phyloP scores from a whole-genome alignment of 2,888 invertebrate species.

The Scaptomyza tumidula region DNA sequence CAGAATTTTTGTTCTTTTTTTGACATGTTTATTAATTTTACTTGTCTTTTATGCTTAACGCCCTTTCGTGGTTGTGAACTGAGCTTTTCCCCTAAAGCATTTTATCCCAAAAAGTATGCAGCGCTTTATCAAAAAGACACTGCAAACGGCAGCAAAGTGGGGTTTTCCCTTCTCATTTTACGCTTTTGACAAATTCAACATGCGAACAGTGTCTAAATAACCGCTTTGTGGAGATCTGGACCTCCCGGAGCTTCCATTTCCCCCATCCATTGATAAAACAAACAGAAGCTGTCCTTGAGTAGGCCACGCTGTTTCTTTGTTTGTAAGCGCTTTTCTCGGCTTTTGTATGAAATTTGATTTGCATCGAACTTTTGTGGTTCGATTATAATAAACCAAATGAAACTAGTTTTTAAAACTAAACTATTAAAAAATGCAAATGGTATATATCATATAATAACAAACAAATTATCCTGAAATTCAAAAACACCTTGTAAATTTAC shows the following conservation, averaged over 20 bases:
- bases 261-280: constrained; percentile 5
- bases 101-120: constrained; percentile 59
- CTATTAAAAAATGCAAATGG: background rate
- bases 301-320: constrained; percentile 1
- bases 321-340: background rate
- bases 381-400: too few relatives aligned
- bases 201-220: constrained; percentile 22
- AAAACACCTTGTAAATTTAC: background rate
- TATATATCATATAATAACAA: background rate
- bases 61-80: constrained; percentile 19
- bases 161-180: background rate
- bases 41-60: constrained; percentile 34
- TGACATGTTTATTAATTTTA: constrained; percentile 66
- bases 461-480: background rate
- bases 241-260: too few relatives aligned
- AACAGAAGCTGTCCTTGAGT: constrained; percentile 20
- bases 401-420: too few relatives aligned
- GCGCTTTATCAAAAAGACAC: constrained; percentile 40
- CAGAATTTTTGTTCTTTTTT: background rate
- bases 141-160: constrained; percentile 16
- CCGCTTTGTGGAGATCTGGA: background rate
- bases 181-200: constrained; percentile 33
- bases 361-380: background rate
- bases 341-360: constrained; percentile 5
- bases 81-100: constrained; percentile 8